These are phyloP conservation scores for Abramis brama DNA, from an alignment of 2,113 vertebrate genomes.

Conservation along the genomic window DNA sequence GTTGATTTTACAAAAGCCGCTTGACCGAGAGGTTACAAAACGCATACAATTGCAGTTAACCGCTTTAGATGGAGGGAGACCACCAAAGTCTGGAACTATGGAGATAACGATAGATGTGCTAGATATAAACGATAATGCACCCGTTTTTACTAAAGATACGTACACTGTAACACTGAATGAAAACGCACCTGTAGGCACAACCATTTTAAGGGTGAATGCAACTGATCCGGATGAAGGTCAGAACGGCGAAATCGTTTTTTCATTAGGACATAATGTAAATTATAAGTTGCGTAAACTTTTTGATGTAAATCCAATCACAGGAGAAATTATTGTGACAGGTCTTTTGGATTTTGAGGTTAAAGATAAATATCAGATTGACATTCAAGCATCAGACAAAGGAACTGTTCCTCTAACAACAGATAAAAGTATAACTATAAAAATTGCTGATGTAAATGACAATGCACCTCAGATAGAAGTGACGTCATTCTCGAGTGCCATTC, in stretches of 20 bases:
- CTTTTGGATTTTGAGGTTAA: constrained; percentile 58
- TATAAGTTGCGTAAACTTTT: constrained; percentile 53
- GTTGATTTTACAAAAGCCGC: constrained; percentile 51
- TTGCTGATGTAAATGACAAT: constrained; percentile 72
- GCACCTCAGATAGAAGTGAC: constrained; percentile 82
- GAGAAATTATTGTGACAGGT: constrained; percentile 55
- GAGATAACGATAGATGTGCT: constrained; percentile 55
- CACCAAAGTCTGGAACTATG: constrained; percentile 53
- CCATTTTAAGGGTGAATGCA: constrained; percentile 58
- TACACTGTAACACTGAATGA: constrained; percentile 53
- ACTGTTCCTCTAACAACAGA: constrained; percentile 41
- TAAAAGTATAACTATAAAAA: constrained; percentile 58
- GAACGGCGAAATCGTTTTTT: constrained; percentile 62
- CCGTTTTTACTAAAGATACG: constrained; percentile 55
- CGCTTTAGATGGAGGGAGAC: constrained; percentile 61
- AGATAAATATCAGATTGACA: constrained; percentile 58
- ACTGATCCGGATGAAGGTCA: constrained; percentile 61
- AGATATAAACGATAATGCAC: constrained; percentile 65
- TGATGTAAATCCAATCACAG: constrained; percentile 50
- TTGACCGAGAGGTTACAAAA: constrained; percentile 56
- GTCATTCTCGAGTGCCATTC: constrained; percentile 79
- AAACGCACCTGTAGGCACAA: constrained; percentile 53
- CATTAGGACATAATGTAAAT: constrained; percentile 50
- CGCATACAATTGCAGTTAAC: constrained; percentile 49
- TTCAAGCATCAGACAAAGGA: constrained; percentile 62